Evolutionary conservation across 2,113 vertebrate genomes (phyloP).

Genomic region (Scytalopus superciliaris): DNA sequence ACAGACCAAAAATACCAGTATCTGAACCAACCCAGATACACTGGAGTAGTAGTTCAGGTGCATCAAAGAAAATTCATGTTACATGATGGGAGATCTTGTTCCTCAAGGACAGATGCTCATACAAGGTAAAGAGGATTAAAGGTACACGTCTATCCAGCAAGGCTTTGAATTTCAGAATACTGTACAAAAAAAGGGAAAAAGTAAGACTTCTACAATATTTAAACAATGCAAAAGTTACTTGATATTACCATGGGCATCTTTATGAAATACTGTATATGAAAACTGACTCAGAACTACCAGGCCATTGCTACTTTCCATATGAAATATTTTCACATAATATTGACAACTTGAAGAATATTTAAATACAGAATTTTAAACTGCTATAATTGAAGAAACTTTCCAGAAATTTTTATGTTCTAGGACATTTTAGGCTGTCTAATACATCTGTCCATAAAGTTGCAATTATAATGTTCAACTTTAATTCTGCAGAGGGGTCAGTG

Average conservation of each 20-base stretch:
- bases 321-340: neutral
- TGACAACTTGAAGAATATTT: neutral
- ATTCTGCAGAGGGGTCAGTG: accelerated
- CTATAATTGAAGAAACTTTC: neutral
- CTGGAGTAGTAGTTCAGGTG: neutral
- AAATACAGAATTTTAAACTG: neutral
- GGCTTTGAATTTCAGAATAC: neutral
- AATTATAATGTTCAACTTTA: neutral
- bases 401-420: neutral
- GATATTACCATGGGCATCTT: neutral
- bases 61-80: neutral
- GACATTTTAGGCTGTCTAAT: neutral
- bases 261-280: neutral
- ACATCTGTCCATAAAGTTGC: neutral
- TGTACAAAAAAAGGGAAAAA: neutral
- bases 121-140: neutral
- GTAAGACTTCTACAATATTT: neutral
- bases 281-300: neutral
- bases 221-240: neutral
- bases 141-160: neutral
- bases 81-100: neutral
- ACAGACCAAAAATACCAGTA: too few species aligned
- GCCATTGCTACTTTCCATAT: neutral
- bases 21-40: too few species aligned
- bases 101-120: neutral